phyloP scores from a whole-genome alignment of 2,888 invertebrate species.

The Invenusta paracnida region DNA sequence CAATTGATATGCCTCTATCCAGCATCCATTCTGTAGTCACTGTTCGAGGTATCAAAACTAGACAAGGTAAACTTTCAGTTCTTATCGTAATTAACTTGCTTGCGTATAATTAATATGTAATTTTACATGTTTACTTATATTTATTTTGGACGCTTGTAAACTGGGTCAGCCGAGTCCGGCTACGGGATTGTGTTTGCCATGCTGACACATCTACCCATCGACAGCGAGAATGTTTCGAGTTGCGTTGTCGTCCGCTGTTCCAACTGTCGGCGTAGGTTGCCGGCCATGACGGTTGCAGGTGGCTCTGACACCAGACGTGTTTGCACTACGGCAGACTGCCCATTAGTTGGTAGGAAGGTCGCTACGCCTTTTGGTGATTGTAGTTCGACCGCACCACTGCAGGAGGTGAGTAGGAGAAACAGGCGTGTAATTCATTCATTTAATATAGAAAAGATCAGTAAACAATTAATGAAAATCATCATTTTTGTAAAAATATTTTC shows the following conservation, averaged over 20 bases:
- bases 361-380: no score
- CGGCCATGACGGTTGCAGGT: not conserved
- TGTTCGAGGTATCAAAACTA: not conserved
- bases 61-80: not conserved
- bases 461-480: no score
- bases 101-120: no score
- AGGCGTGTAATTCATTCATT: no score
- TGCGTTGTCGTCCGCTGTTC: constrained; percentile 16
- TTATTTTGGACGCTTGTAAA: not conserved
- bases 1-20: constrained; percentile 28
- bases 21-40: constrained; percentile 36
- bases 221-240: not conserved
- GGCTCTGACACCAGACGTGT: not conserved
- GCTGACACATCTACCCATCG: constrained; percentile 28
- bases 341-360: constrained; percentile 36
- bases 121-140: no score
- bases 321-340: constrained; percentile 37
- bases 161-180: constrained; percentile 3
- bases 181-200: constrained; percentile 39
- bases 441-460: no score
- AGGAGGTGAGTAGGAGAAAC: no score
- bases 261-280: constrained; percentile 30
- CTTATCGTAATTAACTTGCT: no score
- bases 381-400: no score
- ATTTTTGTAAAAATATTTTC: no score